phyloP scores from a whole-genome alignment of 2,797 vertebrate genomes.

The Pangasius mekongensis region DNA sequence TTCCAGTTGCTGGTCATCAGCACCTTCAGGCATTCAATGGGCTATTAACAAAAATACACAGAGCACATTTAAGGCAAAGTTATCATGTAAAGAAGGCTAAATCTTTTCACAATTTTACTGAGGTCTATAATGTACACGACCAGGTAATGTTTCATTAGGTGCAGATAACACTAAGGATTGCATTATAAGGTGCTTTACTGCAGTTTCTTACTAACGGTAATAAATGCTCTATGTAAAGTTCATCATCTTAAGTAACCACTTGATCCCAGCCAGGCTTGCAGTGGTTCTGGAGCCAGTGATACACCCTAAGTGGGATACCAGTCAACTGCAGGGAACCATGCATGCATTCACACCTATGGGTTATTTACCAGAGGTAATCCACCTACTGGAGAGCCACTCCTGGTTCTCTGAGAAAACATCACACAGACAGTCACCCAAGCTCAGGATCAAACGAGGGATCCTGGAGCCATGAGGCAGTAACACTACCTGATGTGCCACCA shows the following conservation, averaged over 20 bases:
- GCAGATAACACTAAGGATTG: too few relatives aligned
- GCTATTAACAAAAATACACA: slow-evolving; percentile 67
- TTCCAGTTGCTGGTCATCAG: slow-evolving; percentile 95
- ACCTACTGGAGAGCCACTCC: neutral
- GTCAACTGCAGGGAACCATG: neutral
- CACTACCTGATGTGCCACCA: neutral
- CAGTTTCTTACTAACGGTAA: neutral
- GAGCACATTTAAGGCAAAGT: too few relatives aligned
- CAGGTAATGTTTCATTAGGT: neutral
- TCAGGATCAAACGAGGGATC: neutral
- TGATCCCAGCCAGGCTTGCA: neutral
- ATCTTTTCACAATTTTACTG: neutral
- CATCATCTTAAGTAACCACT: neutral
- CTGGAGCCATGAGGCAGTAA: neutral
- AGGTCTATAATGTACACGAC: neutral
- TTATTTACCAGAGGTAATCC: neutral
- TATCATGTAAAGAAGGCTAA: neutral
- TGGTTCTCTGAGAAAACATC: neutral
- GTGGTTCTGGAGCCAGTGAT: neutral
- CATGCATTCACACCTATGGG: neutral
- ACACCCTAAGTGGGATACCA: neutral
- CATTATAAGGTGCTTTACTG: neutral
- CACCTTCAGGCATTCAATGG: slow-evolving; percentile 88
- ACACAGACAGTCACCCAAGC: neutral
- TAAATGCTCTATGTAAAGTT: neutral